Conservation (phyloP, 2,888 invertebrate genomes). For the Ectropis crepuscularia region DNA sequence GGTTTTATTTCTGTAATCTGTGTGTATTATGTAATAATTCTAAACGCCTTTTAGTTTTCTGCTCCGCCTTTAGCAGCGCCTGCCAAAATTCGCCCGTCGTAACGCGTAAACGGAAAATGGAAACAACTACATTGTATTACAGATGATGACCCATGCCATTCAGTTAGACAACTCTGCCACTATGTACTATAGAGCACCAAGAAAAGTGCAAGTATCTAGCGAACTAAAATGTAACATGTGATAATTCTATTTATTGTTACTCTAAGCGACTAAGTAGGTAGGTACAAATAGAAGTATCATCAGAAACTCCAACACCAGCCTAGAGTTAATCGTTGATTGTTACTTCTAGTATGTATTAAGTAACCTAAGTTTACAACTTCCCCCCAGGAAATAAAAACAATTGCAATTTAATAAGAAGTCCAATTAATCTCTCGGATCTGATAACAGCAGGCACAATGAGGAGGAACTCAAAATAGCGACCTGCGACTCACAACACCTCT, state of each 20-base stretch:
- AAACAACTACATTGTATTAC: too few species aligned
- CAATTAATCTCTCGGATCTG: conserved; percentile 23
- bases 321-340: not conserved
- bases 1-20: too few species aligned
- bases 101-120: too few species aligned
- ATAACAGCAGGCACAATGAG: conserved; percentile 20
- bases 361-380: conserved; percentile 22
- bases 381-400: conserved; percentile 14
- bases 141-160: too few species aligned
- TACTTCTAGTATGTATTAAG: not conserved
- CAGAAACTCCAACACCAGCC: not conserved
- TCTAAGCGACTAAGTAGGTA: not conserved
- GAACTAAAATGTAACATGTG: too few species aligned
- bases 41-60: too few species aligned
- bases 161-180: too few species aligned
- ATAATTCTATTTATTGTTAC: not conserved
- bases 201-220: too few species aligned
- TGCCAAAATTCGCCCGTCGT: too few species aligned
- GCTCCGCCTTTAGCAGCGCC: too few species aligned
- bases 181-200: too few species aligned
- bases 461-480: conserved; percentile 18
- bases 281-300: not conserved
- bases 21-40: too few species aligned
- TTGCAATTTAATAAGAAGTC: conserved; percentile 10
- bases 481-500: conserved; percentile 6